Percentiles rank a stretch among this genome's conserved stretches.
These are phyloP conservation scores for Drosophila limbata DNA, from an alignment of 2,888 invertebrate genomes.

Conservation along the genomic window DNA sequence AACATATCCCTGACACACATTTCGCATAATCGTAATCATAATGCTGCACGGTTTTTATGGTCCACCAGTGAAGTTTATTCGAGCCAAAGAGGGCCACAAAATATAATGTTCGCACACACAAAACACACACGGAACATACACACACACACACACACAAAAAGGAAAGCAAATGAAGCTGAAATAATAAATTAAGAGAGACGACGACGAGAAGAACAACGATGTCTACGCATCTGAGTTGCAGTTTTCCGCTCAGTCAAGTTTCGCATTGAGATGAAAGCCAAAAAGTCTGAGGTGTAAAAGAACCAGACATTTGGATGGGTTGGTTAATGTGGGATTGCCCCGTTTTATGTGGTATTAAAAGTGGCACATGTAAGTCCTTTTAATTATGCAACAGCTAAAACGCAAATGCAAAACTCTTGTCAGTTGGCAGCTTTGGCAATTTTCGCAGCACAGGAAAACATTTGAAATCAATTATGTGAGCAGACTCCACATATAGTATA, in stretches of 20 bases:
- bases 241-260: constrained; percentile 23
- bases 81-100: constrained; percentile 61
- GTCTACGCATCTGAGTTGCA: constrained; percentile 53
- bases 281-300: constrained; percentile 52
- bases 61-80: constrained; percentile 56
- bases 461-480: constrained; percentile 71
- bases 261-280: constrained; percentile 42
- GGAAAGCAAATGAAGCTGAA: constrained; percentile 62
- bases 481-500: not conserved
- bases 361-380: constrained; percentile 50
- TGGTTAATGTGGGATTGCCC: not conserved
- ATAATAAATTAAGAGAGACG: constrained; percentile 73
- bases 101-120: constrained; percentile 57
- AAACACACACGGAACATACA: constrained; percentile 19
- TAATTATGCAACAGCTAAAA: constrained; percentile 68
- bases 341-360: constrained; percentile 48
- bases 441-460: constrained; percentile 59
- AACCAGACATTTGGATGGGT: constrained; percentile 19
- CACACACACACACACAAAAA: constrained; percentile 24
- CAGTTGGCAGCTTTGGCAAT: constrained; percentile 43
- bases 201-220: constrained; percentile 12
- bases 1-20: constrained; percentile 54
- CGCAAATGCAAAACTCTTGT: constrained; percentile 76
- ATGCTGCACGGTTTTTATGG: constrained; percentile 69
- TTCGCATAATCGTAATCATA: constrained; percentile 71